Conservation (phyloP, 2,888 invertebrate genomes). For the Mactromeris polynyma region DNA sequence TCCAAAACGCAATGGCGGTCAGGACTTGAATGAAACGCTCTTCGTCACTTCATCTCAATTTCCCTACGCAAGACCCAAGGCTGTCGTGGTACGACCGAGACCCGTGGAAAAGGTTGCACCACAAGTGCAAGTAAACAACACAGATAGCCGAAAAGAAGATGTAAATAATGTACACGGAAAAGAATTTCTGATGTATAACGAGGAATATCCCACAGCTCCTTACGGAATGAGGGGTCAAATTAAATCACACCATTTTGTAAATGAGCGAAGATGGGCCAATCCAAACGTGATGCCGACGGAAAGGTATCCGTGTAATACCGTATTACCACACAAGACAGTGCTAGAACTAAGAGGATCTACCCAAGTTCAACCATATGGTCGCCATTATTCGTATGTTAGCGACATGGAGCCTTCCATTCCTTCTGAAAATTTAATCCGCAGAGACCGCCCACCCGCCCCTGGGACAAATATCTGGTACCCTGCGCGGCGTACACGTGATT, state of each 20-base stretch:
- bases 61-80: constrained; percentile 63
- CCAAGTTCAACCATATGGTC: constrained; percentile 32
- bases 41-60: constrained; percentile 55
- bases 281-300: constrained; percentile 28
- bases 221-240: neutral
- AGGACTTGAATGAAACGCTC: constrained; percentile 28
- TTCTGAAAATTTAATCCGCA: neutral
- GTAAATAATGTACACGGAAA: constrained; percentile 21
- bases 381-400: constrained; percentile 18
- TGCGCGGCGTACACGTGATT: constrained; percentile 52
- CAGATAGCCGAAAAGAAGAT: neutral
- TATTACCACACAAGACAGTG: constrained; percentile 53
- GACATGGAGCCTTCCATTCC: constrained; percentile 17
- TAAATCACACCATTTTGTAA: constrained; percentile 16
- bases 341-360: constrained; percentile 40
- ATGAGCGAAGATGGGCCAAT: constrained; percentile 50
- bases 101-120: constrained; percentile 2
- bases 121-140: neutral
- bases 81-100: constrained; percentile 46
- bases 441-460: constrained; percentile 53
- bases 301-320: neutral
- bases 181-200: constrained; percentile 28
- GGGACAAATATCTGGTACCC: constrained; percentile 51
- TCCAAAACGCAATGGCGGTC: constrained; percentile 32
- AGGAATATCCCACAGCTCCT: neutral